Percentiles rank a stretch among this genome's conserved stretches.
These are phyloP conservation scores for Drosophila truncata DNA, from an alignment of 1,140 invertebrate genomes.

Conservation along the genomic window DNA sequence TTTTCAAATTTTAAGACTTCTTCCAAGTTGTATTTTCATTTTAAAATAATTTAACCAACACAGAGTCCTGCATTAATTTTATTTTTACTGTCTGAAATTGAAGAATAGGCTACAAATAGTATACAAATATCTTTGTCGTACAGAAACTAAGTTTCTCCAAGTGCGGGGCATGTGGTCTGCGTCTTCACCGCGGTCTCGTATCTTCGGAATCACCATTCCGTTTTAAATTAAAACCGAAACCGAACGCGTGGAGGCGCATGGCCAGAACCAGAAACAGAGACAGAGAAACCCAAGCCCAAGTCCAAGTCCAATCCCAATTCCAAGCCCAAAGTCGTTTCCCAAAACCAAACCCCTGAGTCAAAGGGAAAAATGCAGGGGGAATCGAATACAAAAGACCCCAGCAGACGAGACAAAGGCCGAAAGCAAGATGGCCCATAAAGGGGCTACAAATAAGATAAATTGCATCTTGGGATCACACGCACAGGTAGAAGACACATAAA, in stretches of 20 bases:
- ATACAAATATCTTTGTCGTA: background rate
- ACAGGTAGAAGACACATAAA: constrained; percentile 66
- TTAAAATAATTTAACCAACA: too few species aligned
- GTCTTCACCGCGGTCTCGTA: constrained; percentile 65
- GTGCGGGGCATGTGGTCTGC: constrained; percentile 27
- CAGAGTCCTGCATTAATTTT: background rate
- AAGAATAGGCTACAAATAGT: background rate
- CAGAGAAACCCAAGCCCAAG: constrained; percentile 5
- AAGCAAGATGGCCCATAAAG: constrained; percentile 78
- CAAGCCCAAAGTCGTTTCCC: constrained; percentile 3
- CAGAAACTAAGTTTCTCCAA: background rate
- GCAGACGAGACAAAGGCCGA: constrained; percentile 70
- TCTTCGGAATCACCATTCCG: constrained; percentile 80
- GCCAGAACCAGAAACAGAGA: constrained; percentile 32
- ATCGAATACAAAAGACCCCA: constrained; percentile 70
- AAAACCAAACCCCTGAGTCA: constrained; percentile 3
- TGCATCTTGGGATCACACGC: constrained; percentile 80
- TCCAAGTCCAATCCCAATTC: background rate
- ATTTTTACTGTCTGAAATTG: background rate
- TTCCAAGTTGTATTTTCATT: too few species aligned
- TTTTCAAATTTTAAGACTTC: too few species aligned
- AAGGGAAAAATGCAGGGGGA: constrained; percentile 42
- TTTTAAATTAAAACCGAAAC: constrained; percentile 79
- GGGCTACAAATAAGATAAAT: constrained; percentile 84
- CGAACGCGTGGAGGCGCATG: constrained; percentile 56